Evolutionary conservation across 2,888 invertebrate genomes (phyloP).

Genomic region (Stenodema calcarata): DNA sequence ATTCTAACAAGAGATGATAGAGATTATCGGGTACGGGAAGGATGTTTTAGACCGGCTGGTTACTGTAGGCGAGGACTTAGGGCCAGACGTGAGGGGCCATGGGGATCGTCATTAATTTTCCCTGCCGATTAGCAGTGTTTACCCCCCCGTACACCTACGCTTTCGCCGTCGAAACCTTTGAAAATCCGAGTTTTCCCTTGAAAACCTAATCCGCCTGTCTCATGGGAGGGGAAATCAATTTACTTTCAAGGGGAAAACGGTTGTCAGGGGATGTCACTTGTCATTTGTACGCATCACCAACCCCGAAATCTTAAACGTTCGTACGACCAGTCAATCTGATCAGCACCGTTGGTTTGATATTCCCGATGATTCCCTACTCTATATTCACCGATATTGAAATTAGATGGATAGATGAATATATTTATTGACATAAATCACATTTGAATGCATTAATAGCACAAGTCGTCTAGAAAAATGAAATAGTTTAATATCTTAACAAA

Average conservation of each 20-base stretch:
- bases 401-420: too few species aligned
- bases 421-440: too few species aligned
- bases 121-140: conserved; percentile 5
- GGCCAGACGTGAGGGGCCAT: conserved; percentile 1
- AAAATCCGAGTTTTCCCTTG: not conserved
- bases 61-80: not conserved
- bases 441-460: too few species aligned
- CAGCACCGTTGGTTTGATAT: too few species aligned
- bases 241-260: not conserved
- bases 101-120: not conserved
- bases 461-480: too few species aligned
- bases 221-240: not conserved
- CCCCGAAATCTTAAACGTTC: not conserved
- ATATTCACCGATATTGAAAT: too few species aligned
- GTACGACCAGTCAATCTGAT: too few species aligned
- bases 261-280: not conserved
- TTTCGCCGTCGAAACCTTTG: not conserved
- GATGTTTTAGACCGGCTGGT: not conserved
- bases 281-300: not conserved
- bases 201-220: not conserved
- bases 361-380: too few species aligned
- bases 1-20: not conserved
- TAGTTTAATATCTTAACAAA: too few species aligned
- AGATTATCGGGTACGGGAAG: not conserved
- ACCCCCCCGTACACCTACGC: not conserved